Evolutionary conservation across 2,888 invertebrate species (phyloP).

Genomic region (Ennomos fuscantarius): DNA sequence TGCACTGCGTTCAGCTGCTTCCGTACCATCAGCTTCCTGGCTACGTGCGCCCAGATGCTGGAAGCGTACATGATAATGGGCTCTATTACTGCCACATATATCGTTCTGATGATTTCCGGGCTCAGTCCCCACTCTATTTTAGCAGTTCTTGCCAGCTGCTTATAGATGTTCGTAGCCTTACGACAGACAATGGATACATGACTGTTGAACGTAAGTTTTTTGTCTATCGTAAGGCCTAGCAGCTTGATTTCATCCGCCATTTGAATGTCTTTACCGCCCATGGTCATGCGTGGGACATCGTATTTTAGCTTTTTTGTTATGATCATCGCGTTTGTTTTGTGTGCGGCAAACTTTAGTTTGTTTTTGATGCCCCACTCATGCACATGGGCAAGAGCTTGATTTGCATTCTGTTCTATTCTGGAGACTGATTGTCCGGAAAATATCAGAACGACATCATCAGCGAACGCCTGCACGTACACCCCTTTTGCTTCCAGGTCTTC

Average conservation of each 20-base stretch:
- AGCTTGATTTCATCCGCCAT: constrained; percentile 6
- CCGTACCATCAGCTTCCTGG: neutral
- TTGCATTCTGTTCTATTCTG: neutral
- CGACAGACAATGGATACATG: too few relatives aligned
- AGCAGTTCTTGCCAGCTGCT: constrained; percentile 3
- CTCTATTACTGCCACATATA: constrained; percentile 2
- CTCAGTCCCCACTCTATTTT: constrained; percentile 7
- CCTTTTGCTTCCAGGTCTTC: neutral
- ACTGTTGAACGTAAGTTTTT: neutral
- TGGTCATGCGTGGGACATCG: neutral
- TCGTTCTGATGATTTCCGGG: constrained; percentile 8
- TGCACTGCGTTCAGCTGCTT: neutral
- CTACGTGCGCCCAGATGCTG: neutral
- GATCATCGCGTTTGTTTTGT: neutral
- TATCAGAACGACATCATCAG: neutral
- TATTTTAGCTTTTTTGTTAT: neutral
- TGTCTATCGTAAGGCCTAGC: constrained; percentile 9
- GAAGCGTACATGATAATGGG: constrained; percentile 4
- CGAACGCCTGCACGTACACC: neutral
- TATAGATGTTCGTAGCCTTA: constrained; percentile 6
- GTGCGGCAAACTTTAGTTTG: too few relatives aligned
- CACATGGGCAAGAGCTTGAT: neutral
- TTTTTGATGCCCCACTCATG: neutral
- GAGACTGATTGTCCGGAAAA: neutral
- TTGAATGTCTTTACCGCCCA: neutral